A percentile compares a stretch with the other conserved stretches of the same genome.
Conservation (phyloP, 2,888 invertebrate genomes). For the Clitarchus hookeri region DNA sequence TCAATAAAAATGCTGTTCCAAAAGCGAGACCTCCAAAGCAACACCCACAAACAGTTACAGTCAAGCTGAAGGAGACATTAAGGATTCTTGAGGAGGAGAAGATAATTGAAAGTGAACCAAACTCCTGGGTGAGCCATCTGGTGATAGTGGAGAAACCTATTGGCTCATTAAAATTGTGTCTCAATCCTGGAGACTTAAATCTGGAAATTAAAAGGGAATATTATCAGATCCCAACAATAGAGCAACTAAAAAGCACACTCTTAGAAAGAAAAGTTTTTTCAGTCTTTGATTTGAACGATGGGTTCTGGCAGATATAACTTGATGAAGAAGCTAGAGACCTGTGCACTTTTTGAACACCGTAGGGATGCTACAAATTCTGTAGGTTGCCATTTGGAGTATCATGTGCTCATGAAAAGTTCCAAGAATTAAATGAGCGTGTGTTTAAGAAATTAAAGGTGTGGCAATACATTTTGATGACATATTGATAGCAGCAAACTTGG, state of each 20-base stretch:
- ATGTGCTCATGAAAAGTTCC: constrained; percentile 4
- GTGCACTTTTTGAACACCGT: not conserved
- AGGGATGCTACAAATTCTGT: not conserved
- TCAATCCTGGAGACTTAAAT: constrained; percentile 47
- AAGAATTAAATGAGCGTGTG: not conserved
- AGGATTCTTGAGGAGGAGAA: too few relatives aligned
- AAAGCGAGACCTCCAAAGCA: not conserved
- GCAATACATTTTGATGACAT: not conserved
- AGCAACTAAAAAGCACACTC: constrained; percentile 33
- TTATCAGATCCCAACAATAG: constrained; percentile 43
- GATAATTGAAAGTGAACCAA: too few relatives aligned
- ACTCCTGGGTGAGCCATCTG: too few relatives aligned
- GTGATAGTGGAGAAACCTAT: too few relatives aligned
- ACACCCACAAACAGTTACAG: not conserved
- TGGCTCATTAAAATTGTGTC: constrained; percentile 45
- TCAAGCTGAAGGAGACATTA: not conserved
- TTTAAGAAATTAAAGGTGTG: not conserved
- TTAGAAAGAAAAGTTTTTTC: not conserved
- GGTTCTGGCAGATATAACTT: not conserved
- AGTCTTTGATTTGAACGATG: not conserved
- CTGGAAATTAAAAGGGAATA: constrained; percentile 43
- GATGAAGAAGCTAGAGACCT: not conserved
- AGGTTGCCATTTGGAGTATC: not conserved
- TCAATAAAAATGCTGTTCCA: not conserved
- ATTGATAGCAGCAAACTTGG: too few relatives aligned